Evolutionary conservation across 2,797 vertebrate species (phyloP).

Genomic region (Centroberyx gerrardi): DNA sequence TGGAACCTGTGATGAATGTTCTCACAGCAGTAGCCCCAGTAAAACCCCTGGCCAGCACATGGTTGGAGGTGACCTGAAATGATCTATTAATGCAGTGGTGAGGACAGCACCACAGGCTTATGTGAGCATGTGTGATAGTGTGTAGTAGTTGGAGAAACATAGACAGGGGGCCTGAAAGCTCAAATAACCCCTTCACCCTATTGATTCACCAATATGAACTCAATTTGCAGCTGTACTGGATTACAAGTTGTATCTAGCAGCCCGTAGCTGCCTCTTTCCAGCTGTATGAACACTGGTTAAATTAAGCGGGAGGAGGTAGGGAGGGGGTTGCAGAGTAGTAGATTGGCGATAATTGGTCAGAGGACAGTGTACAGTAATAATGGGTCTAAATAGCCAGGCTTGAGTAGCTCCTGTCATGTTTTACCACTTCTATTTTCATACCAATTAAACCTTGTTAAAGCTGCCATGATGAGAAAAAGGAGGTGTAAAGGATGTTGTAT

Average conservation of each 20-base stretch:
- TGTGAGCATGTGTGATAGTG: constrained; percentile 26
- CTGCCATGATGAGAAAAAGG: constrained; percentile 66
- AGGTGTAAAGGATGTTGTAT: constrained; percentile 77
- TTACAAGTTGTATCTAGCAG: constrained; percentile 73
- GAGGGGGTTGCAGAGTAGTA: constrained; percentile 68
- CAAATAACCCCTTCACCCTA: constrained; percentile 54
- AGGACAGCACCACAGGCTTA: neutral
- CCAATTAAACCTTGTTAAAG: constrained; percentile 83
- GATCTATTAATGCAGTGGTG: neutral
- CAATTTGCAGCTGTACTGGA: constrained; percentile 77
- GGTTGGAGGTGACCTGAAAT: constrained; percentile 2
- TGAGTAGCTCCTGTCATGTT: constrained; percentile 77
- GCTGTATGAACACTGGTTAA: constrained; percentile 66
- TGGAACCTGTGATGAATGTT: neutral
- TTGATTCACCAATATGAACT: constrained; percentile 68
- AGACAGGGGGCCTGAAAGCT: constrained; percentile 46
- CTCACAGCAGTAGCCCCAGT: constrained; percentile 22
- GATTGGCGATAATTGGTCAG: constrained; percentile 84
- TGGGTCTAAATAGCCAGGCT: constrained; percentile 71
- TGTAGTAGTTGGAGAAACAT: constrained; percentile 6
- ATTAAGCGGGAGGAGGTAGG: constrained; percentile 70
- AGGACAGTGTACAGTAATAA: constrained; percentile 81
- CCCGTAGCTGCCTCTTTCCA: constrained; percentile 57
- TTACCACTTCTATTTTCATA: constrained; percentile 80
- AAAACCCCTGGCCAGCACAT: constrained; percentile 3